Evolutionary conservation across 2,888 invertebrate genomes (phyloP).

Genomic region (Zaprionus obscuricornis): DNA sequence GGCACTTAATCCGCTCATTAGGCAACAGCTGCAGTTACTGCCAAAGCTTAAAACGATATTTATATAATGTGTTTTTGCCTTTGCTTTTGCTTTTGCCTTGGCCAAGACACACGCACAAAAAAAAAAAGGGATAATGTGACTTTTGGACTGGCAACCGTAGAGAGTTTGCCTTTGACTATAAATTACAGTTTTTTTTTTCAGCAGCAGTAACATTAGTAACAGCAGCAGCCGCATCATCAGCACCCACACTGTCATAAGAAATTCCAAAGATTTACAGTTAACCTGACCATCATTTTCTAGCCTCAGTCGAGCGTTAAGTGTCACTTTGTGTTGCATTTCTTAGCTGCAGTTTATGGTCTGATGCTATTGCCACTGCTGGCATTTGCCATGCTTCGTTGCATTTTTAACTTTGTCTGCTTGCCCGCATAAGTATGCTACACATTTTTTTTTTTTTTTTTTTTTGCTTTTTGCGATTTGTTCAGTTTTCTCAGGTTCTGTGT

Average conservation of each 20-base stretch:
- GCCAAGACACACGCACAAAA: no score
- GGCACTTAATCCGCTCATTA: conserved; percentile 71
- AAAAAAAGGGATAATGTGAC: conserved; percentile 60
- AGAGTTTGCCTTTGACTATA: conserved; percentile 26
- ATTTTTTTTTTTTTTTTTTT: conserved; percentile 13
- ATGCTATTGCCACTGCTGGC: conserved; percentile 62
- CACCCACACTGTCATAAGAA: conserved; percentile 31
- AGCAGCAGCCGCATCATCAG: no score
- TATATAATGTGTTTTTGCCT: conserved; percentile 51
- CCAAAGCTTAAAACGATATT: conserved; percentile 58
- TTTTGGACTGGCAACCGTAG: conserved; percentile 22
- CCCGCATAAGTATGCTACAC: conserved; percentile 53
- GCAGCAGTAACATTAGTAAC: conserved; percentile 6
- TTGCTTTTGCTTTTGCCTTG: no score
- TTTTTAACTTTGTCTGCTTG: conserved; percentile 35
- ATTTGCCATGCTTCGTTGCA: conserved; percentile 65
- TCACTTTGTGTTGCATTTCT: conserved; percentile 48
- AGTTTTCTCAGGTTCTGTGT: conserved; percentile 1
- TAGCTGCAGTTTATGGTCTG: conserved; percentile 49
- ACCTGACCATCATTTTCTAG: conserved; percentile 3
- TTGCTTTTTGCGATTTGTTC: not conserved
- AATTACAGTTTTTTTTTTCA: conserved; percentile 44
- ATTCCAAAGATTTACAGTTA: conserved; percentile 23
- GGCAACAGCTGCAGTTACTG: conserved; percentile 66
- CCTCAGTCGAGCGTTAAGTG: conserved; percentile 37